Percentiles rank a stretch among this genome's conserved stretches.
These are phyloP conservation scores for Sialia sialis DNA, from an alignment of 2,113 vertebrate genomes.

Conservation along the genomic window DNA sequence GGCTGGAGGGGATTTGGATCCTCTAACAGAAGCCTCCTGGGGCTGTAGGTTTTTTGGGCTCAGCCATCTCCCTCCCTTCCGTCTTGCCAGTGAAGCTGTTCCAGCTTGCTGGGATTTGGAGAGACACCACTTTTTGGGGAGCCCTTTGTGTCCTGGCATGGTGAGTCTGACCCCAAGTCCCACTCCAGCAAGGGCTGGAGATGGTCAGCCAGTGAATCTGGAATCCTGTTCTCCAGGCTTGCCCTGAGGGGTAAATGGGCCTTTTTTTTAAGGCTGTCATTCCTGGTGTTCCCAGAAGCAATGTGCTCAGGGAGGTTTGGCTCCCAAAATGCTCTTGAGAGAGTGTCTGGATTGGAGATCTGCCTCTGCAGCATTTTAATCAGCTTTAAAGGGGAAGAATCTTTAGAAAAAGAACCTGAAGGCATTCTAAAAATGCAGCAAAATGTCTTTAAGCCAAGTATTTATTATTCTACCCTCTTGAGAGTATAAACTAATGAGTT, in stretches of 20 bases:
- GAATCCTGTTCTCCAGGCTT: background rate
- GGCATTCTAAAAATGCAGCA: background rate
- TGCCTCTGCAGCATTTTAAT: background rate
- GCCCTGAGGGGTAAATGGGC: background rate
- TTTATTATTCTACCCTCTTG: background rate
- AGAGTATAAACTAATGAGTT: background rate
- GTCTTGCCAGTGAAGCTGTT: accelerated
- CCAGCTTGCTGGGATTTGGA: background rate
- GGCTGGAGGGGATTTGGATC: background rate
- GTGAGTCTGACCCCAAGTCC: accelerated
- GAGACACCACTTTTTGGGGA: accelerated
- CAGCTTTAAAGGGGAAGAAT: background rate
- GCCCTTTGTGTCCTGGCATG: accelerated
- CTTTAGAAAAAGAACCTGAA: slow-evolving; percentile 13
- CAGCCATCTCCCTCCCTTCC: accelerated
- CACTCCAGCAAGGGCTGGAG: accelerated
- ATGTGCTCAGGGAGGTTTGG: background rate
- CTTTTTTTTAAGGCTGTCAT: background rate
- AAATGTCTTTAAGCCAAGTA: background rate
- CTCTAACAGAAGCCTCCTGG: background rate
- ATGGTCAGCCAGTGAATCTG: background rate
- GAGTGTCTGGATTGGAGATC: background rate
- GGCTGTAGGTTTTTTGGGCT: background rate
- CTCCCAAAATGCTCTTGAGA: background rate
- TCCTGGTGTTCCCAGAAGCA: background rate